Base-by-base conservation (phyloP, 2,113 vertebrate species). In the Chionodraco myersi region DNA sequence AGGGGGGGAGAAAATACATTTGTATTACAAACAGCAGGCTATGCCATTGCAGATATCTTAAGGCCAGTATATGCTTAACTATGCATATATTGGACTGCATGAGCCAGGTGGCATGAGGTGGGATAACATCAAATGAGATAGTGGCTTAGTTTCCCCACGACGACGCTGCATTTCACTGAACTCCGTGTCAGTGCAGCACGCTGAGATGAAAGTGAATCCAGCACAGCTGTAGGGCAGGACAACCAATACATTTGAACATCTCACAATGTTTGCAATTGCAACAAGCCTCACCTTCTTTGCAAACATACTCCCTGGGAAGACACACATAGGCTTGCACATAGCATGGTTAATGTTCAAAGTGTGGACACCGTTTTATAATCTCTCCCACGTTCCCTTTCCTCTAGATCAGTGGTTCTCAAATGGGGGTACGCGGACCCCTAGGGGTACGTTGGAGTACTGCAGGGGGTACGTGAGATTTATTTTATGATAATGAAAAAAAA, bases 61-160 rank as follows among this genome's bases (percentile, higher is more conserved):
- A 77, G 80, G 80, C 70, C 30, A 75, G 23, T 62, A 75, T 0
- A 69, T 41, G 66, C 58, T 80, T 84, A 64, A 73, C 66, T 77
- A 72, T 65, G 36, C 47, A 61, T 58, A 59, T 65, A 64, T 73
- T 80, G 62, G 57, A 56, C 54, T 34, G 49, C 52, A 45, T 41
- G 11, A 74, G 75, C 72, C 85, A 82, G 60, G 77, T 83, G 67
- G 68, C 70, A 76, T 53, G 63, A 76, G 64, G 68, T 76, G 59
- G 77, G 82, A 79, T 80, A 60, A 74, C 51, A 60, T 78, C 30
- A 84, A 80, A 84, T 84, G 83, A 86, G 80, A 75, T 80, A 66
- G 34, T 45, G 62, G 72, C 52, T 89, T 57, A 57, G 83, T 65
- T 63, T 58, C 72, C 57, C 56, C 21, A 47, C 18, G 34, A 4